These are phyloP conservation scores for Myrmecophaga tridactyla DNA, from an alignment of 2,113 vertebrate species.

Conservation along the genomic window DNA sequence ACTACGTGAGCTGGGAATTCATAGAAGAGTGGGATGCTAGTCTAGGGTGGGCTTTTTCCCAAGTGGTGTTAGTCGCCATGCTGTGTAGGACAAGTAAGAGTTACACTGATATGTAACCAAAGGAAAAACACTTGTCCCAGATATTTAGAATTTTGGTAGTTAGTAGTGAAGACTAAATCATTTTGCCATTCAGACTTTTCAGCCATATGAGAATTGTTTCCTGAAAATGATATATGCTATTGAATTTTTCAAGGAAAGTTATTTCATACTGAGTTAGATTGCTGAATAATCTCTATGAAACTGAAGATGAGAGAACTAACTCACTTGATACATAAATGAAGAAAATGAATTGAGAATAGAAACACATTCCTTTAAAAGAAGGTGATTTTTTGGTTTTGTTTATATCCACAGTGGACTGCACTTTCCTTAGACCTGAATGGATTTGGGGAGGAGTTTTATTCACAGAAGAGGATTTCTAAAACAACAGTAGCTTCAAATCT, in stretches of 20 bases:
- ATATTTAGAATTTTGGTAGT: neutral
- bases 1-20: neutral
- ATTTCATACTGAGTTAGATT: neutral
- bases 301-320: neutral
- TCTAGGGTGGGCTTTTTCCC: neutral
- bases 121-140: neutral
- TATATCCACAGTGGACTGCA: neutral
- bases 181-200: neutral
- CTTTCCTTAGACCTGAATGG: conserved; percentile 32
- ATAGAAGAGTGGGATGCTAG: neutral
- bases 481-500: conserved; percentile 47
- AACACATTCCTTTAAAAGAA: neutral
- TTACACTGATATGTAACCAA: neutral
- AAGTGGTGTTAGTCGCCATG: neutral
- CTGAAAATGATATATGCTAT: neutral
- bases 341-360: neutral
- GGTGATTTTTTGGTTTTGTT: conserved; percentile 25
- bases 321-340: conserved; percentile 24
- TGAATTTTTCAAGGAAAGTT: conserved; percentile 28
- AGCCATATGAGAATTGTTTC: neutral
- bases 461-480: conserved; percentile 7
- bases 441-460: neutral
- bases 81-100: neutral
- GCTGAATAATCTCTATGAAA: neutral
- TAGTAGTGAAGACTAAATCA: neutral